A percentile compares a stretch with the other conserved stretches of the same genome.
phyloP scores from a whole-genome alignment of 2,888 invertebrate species.

The Noctua janthina region DNA sequence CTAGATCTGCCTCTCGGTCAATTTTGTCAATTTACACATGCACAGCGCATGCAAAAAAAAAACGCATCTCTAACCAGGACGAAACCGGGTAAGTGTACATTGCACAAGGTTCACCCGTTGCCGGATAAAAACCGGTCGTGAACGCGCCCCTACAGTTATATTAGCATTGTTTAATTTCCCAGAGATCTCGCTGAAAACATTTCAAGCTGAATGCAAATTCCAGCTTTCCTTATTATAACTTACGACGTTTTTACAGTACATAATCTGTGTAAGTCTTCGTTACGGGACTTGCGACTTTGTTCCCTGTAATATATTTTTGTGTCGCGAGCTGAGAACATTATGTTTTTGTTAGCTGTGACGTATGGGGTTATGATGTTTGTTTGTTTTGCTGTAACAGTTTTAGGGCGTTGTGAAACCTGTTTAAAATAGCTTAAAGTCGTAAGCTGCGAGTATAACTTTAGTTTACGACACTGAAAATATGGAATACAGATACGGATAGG shows the following conservation, averaged over 20 bases:
- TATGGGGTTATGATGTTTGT: slow-evolving; percentile 40
- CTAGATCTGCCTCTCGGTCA: background rate
- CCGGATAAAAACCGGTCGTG: background rate
- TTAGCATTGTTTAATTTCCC: slow-evolving; percentile 27
- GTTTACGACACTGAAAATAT: background rate
- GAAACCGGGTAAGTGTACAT: background rate
- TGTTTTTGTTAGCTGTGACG: slow-evolving; percentile 59
- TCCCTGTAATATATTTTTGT: slow-evolving; percentile 58
- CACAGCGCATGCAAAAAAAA: background rate
- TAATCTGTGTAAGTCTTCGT: slow-evolving; percentile 65
- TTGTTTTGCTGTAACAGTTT: slow-evolving; percentile 27
- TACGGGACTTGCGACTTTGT: slow-evolving; percentile 59
- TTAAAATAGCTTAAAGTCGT: background rate
- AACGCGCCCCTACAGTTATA: slow-evolving; percentile 1
- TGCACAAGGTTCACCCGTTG: background rate
- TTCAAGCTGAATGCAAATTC: slow-evolving; percentile 39
- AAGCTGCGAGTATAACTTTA: background rate
- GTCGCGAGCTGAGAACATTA: slow-evolving; percentile 43
- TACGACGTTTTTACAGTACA: slow-evolving; percentile 48
- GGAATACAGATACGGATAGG: background rate
- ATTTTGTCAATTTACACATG: background rate
- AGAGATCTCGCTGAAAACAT: slow-evolving; percentile 22
- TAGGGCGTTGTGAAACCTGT: background rate
- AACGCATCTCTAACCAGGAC: background rate
- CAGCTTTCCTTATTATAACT: slow-evolving; percentile 52